Conservation (phyloP, 2,888 invertebrate genomes). For the Perizoma affinitatum region DNA sequence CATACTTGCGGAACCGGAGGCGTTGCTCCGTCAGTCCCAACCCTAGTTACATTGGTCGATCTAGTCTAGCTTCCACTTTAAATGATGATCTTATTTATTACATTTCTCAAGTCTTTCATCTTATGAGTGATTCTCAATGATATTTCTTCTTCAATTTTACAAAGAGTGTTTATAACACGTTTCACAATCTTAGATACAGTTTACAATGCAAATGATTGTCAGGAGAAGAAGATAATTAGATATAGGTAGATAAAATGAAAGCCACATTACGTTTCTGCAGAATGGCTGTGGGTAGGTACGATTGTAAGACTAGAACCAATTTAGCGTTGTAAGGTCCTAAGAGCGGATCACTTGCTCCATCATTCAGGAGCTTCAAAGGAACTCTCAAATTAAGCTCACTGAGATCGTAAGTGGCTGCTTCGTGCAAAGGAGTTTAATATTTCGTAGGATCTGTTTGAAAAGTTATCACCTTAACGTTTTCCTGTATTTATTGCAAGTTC, state of each 20-base stretch:
- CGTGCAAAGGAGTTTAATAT: slow-evolving; percentile 43
- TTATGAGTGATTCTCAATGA: no score
- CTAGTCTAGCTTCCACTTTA: no score
- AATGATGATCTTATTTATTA: no score
- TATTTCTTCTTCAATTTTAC: no score
- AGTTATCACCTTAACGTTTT: slow-evolving; percentile 10
- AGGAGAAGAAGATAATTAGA: no score
- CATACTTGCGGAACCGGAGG: no score
- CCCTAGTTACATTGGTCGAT: no score
- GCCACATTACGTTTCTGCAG: background rate
- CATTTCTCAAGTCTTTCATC: no score
- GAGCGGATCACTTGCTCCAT: slow-evolving; percentile 59
- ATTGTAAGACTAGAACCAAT: slow-evolving; percentile 46
- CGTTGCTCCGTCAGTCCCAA: no score
- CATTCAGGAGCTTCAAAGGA: slow-evolving; percentile 57
- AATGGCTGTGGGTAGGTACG: background rate
- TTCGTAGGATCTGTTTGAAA: slow-evolving; percentile 3
- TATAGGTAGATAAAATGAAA: background rate
- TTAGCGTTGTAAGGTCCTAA: slow-evolving; percentile 51
- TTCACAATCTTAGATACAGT: no score
- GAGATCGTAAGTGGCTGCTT: slow-evolving; percentile 51
- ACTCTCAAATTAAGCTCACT: slow-evolving; percentile 56
- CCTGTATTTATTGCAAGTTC: background rate
- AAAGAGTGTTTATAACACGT: no score
- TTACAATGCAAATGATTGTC: no score